Conservation (phyloP, 2,797 vertebrate genomes). For the Buceros bicornis region DNA sequence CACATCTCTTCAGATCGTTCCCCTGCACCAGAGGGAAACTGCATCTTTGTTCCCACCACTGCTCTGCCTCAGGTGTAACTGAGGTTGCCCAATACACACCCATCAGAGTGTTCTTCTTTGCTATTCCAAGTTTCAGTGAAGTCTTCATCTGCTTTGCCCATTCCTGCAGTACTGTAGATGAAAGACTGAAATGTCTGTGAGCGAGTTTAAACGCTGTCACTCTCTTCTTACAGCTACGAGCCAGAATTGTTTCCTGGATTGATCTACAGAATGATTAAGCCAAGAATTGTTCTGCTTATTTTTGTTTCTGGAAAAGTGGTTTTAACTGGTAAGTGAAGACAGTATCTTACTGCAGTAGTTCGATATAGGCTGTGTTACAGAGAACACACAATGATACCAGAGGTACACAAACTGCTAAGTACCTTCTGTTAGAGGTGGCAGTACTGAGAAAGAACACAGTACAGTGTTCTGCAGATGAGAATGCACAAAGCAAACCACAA, state of each 20-base stretch:
- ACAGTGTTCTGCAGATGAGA: neutral
- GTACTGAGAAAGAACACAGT: neutral
- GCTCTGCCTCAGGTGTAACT: neutral
- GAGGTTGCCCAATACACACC: neutral
- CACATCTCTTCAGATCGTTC: neutral
- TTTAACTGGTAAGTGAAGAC: constrained; percentile 91
- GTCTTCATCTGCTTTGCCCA: neutral
- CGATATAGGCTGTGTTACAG: neutral
- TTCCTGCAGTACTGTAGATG: neutral
- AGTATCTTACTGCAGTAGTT: neutral
- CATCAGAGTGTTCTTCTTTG: neutral
- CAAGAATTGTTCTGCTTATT: constrained; percentile 98
- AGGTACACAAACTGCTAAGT: neutral
- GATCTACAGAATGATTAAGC: constrained; percentile 99
- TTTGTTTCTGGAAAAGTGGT: constrained; percentile 99
- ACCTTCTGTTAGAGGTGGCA: neutral
- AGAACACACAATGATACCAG: neutral
- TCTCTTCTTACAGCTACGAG: constrained; percentile 89
- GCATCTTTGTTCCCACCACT: neutral
- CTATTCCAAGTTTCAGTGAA: neutral
- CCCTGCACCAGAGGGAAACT: neutral
- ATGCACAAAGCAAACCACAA: neutral
- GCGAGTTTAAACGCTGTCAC: neutral
- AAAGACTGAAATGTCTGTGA: neutral
- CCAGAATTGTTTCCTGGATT: constrained; percentile 98